A percentile compares a stretch with the other conserved stretches of the same genome.
Evolutionary conservation across 2,888 invertebrate genomes (phyloP).

Genomic region (Macrostomum cliftonense): DNA sequence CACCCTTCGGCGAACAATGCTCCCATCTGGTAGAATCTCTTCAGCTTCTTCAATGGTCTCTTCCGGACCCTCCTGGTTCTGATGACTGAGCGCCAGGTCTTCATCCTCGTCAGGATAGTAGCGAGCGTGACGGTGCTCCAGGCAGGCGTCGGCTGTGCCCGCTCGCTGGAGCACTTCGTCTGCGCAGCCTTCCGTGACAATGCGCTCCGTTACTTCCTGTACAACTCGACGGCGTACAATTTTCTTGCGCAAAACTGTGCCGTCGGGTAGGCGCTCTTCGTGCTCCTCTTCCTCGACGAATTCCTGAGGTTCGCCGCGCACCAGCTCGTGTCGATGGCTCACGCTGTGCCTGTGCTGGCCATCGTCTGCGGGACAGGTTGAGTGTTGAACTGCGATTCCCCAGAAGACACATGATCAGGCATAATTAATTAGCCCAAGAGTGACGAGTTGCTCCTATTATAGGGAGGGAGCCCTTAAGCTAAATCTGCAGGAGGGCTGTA

Average conservation of each 20-base stretch:
- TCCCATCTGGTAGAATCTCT: slow-evolving; percentile 8
- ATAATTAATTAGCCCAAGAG: too few species aligned
- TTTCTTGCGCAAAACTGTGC: not conserved
- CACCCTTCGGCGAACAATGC: not conserved
- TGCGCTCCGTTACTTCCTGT: not conserved
- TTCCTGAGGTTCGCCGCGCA: slow-evolving; percentile 1
- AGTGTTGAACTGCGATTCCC: too few species aligned
- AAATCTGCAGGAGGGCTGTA: too few species aligned
- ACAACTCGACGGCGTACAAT: not conserved
- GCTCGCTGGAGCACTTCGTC: too few species aligned
- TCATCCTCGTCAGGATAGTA: too few species aligned
- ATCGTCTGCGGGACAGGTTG: not conserved
- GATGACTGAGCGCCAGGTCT: too few species aligned
- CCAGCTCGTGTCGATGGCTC: slow-evolving; percentile 1
- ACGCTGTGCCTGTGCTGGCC: slow-evolving; percentile 3
- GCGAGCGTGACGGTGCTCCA: too few species aligned
- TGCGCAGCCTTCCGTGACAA: too few species aligned
- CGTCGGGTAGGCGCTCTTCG: slow-evolving; percentile 4
- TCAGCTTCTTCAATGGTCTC: slow-evolving; percentile 7
- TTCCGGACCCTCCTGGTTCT: slow-evolving; percentile 2
- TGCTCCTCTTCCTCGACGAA: slow-evolving; percentile 1
- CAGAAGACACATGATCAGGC: too few species aligned
- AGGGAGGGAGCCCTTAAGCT: too few species aligned
- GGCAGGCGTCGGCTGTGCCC: too few species aligned
- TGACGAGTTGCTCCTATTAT: too few species aligned